Evolutionary conservation across 53 echinoderm and acorn worm species (phyloP).

Genomic region (Apostichopus leukothele): DNA sequence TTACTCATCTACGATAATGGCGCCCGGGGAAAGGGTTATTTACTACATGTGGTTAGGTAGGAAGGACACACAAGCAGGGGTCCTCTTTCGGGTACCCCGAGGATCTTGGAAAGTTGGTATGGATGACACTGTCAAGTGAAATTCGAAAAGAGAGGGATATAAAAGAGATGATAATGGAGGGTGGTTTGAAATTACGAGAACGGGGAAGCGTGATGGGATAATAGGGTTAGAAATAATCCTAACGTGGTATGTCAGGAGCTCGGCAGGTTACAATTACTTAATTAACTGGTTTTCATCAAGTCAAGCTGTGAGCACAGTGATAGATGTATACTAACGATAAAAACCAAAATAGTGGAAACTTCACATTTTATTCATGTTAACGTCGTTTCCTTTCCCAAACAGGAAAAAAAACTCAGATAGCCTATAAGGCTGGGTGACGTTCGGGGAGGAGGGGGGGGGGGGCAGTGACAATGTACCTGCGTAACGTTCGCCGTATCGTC

Average conservation of each 20-base stretch:
- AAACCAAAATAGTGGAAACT: not conserved
- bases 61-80: conserved; percentile 28
- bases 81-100: conserved; percentile 10
- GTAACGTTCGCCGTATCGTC: no score
- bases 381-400: no score
- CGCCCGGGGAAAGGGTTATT: conserved; percentile 25
- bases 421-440: no score
- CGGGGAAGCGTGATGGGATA: conserved; percentile 27
- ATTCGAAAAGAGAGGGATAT: not conserved
- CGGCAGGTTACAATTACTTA: conserved; percentile 35
- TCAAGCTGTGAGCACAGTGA: conserved; percentile 29
- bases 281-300: conserved; percentile 14
- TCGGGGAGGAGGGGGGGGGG: no score
- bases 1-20: conserved; percentile 24
- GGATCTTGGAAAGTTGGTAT: conserved; percentile 11
- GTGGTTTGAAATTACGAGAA: conserved; percentile 31
- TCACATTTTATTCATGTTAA: not conserved
- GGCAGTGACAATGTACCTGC: no score
- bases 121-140: conserved; percentile 13
- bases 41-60: not conserved
- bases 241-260: not conserved
- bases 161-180: not conserved
- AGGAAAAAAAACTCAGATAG: no score
- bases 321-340: not conserved
- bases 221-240: not conserved